phyloP scores from a whole-genome alignment of 2,888 invertebrate species.

The Cotesia congregata region DNA sequence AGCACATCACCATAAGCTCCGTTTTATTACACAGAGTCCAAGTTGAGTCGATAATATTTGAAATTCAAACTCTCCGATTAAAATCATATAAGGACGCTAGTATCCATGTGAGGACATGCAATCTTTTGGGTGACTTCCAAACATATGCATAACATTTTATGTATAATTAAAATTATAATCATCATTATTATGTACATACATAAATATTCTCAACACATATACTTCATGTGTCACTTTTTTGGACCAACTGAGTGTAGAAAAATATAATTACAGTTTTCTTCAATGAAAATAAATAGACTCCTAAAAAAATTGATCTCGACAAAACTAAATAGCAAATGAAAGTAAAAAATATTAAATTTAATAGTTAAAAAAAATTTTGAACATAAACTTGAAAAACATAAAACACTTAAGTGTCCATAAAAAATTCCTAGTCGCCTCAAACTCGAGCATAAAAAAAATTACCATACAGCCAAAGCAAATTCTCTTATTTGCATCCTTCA shows the following conservation, averaged over 20 bases:
- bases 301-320: no score
- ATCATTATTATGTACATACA: background rate
- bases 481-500: background rate
- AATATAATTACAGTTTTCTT: no score
- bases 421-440: background rate
- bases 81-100: slow-evolving; percentile 63
- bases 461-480: slow-evolving; percentile 27
- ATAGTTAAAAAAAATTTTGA: background rate
- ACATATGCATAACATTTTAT: background rate
- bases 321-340: background rate
- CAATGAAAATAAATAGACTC: no score
- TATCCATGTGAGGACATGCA: slow-evolving; percentile 52
- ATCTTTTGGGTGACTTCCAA: slow-evolving; percentile 5
- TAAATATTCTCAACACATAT: background rate
- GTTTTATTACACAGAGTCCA: slow-evolving; percentile 39
- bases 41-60: slow-evolving; percentile 62
- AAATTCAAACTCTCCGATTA: slow-evolving; percentile 68
- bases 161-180: no score
- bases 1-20: slow-evolving; percentile 11
- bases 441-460: background rate
- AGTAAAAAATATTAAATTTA: background rate
- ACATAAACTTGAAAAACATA: background rate
- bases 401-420: background rate
- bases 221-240: background rate
- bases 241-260: background rate